Evolutionary conservation across 2,113 vertebrate genomes (phyloP).

Genomic region (Acanthisitta chloris): DNA sequence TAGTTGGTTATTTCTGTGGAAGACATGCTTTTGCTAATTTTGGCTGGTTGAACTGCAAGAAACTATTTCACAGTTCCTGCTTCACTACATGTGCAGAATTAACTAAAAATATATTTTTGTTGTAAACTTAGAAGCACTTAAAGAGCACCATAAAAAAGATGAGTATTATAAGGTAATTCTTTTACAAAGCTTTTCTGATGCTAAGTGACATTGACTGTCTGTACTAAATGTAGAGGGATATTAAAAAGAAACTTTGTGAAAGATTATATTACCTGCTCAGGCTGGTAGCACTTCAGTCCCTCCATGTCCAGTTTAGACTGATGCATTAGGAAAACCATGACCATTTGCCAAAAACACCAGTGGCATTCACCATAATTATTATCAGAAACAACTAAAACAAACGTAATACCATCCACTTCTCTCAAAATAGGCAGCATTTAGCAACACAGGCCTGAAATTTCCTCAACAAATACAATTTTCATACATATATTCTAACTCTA

Average conservation of each 20-base stretch:
- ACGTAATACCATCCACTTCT: not conserved
- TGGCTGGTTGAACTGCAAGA: not conserved
- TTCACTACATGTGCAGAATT: not conserved
- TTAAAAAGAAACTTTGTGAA: not conserved
- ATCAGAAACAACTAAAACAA: not conserved
- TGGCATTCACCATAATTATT: not conserved
- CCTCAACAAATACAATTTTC: not conserved
- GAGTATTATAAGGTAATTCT: not conserved
- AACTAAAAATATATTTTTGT: not conserved
- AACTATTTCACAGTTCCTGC: not conserved
- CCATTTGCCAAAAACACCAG: not conserved
- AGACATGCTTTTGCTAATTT: not conserved
- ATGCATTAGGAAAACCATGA: not conserved
- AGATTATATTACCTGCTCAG: not conserved
- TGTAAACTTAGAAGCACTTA: not conserved
- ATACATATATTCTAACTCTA: not conserved
- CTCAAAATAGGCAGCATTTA: not conserved
- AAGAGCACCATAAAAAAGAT: not conserved
- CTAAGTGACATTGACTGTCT: not conserved
- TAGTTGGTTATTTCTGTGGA: not conserved
- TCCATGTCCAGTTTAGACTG: not conserved
- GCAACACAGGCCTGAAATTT: not conserved
- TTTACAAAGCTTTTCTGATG: not conserved
- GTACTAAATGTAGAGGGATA: not conserved
- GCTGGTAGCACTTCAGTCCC: not conserved